Evolutionary conservation across 1,140 invertebrate genomes (phyloP), one percentile per base, ranked within the genome.

Genomic region (Steinernema feltiae): DNA sequence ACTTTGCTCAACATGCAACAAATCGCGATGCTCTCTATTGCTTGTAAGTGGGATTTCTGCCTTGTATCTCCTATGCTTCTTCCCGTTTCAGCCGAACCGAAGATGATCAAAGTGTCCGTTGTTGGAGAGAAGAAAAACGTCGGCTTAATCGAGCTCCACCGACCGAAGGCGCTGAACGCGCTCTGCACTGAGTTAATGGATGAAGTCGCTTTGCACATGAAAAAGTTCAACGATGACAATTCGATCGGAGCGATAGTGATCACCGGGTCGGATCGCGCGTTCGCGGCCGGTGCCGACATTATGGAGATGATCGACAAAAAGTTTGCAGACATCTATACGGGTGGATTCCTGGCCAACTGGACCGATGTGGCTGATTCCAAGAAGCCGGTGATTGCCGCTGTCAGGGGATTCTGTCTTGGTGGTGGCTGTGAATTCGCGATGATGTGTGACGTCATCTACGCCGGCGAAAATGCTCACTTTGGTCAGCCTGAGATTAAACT

Each of bases 391-490:
- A 96, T 99, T 83, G 96, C 96, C 73, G 96, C 95, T 75, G 95
- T 99, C 1, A 98, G 98, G 95, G 96, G 29, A 7, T 79, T 79
- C 48, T 53, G 94, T 91, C 88, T 98, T 2, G 95, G 97, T 24
- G 96, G 96, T 72, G 96, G 96, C 0, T 97, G 94, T 88, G 96
- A 99, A 87, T 82, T 98, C 30, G 95, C 95, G 0, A 97, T 98
- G 95, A 95, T 98, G 91, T 98, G 95, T 87, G 96, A 99, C 85
- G 97, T 99, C 21, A 97, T 98, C 79, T 97, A 98, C 87, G 96
- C 96, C 2, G 94, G 95, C 0, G 95, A 98, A 77, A 96, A 94
- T 82, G 96, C 96, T 17, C 93, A 93, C 86, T 99, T 98, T 88
- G 32, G 72, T 92, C 96, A 99, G 86, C 96, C 96, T 0, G 96